Conservation (phyloP, 2,113 vertebrate genomes). For the Platanista minor region DNA sequence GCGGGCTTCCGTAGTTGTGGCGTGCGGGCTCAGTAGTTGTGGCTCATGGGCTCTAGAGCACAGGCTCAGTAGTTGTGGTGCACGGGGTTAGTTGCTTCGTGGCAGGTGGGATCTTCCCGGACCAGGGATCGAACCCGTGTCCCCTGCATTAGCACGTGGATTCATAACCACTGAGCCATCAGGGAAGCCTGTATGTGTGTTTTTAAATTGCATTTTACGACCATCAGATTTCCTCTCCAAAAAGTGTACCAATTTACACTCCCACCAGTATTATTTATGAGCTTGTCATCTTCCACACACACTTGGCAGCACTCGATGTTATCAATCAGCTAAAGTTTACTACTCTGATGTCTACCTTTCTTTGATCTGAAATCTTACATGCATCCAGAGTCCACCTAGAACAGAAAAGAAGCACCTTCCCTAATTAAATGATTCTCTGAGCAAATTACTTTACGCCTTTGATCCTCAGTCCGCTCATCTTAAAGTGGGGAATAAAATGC, state of each 20-base stretch:
- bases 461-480: neutral
- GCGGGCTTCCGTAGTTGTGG: too few relatives aligned
- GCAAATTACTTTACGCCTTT: neutral
- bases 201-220: neutral
- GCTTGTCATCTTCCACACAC: neutral
- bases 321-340: neutral
- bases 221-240: neutral
- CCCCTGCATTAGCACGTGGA: neutral
- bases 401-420: neutral
- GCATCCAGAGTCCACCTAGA: neutral
- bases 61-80: too few relatives aligned
- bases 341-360: neutral
- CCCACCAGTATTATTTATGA: neutral
- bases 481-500: neutral
- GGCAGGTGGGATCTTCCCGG: too few relatives aligned
- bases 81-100: rapidly evolving
- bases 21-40: too few relatives aligned
- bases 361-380: neutral
- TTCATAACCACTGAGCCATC: neutral
- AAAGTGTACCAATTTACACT: neutral
- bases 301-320: neutral
- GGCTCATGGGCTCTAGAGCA: too few relatives aligned
- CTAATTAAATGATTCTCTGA: neutral
- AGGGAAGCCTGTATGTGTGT: neutral
- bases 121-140: neutral